Percentiles rank a stretch among this genome's conserved stretches.
phyloP scores from a whole-genome alignment of 2,797 vertebrate genomes.

The Sebastes baramenuke region DNA sequence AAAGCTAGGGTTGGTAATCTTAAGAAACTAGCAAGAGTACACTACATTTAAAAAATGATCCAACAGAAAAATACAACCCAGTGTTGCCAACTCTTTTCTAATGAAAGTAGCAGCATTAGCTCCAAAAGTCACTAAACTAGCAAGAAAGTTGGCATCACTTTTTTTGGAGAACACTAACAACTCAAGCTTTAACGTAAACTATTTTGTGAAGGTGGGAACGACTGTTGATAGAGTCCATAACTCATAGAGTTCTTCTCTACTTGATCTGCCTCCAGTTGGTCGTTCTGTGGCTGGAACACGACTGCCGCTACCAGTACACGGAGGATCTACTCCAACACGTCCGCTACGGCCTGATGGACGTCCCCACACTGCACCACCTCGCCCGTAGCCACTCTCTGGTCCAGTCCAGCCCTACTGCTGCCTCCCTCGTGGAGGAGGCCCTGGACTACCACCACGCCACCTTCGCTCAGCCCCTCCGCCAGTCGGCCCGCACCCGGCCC shows the following conservation, averaged over 20 bases:
- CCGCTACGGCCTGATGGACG: slow-evolving; percentile 95
- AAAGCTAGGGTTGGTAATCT: no score
- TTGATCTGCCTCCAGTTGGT: slow-evolving; percentile 83
- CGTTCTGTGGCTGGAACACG: slow-evolving; percentile 93
- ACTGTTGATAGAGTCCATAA: neutral
- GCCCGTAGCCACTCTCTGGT: slow-evolving; percentile 88
- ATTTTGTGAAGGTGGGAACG: neutral
- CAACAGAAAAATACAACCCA: no score
- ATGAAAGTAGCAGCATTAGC: no score
- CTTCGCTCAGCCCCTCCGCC: slow-evolving; percentile 93
- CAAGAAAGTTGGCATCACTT: no score
- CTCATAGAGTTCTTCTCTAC: neutral
- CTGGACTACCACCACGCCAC: slow-evolving; percentile 92
- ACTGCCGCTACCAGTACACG: slow-evolving; percentile 91
- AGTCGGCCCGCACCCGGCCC: slow-evolving; percentile 90
- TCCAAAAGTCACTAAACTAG: no score
- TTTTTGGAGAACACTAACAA: neutral
- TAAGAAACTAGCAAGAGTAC: no score
- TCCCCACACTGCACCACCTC: slow-evolving; percentile 87
- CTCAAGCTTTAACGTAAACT: no score
- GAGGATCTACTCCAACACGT: slow-evolving; percentile 93
- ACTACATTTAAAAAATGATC: no score
- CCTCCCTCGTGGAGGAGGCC: slow-evolving; percentile 91
- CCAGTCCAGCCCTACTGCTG: slow-evolving; percentile 87
- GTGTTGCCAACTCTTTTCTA: no score